Conservation (phyloP, 2,113 vertebrate species). For the Apteryx owenii region DNA sequence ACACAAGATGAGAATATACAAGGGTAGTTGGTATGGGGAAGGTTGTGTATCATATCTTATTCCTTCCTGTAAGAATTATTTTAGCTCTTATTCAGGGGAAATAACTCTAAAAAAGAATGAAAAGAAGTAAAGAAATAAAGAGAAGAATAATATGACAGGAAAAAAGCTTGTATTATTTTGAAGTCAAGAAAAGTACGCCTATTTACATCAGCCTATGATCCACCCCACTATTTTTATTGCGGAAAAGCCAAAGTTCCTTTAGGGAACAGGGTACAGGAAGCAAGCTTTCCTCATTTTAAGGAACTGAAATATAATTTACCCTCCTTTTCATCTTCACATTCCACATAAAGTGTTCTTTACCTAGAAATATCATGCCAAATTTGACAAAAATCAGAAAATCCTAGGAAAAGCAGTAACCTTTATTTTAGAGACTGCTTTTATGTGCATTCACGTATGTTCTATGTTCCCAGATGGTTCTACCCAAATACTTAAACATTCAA, state of each 20-base stretch:
- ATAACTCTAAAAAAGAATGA: background rate
- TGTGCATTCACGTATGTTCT: slow-evolving; percentile 22
- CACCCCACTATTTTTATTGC: background rate
- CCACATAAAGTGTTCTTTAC: background rate
- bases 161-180: background rate
- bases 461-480: background rate
- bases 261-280: background rate
- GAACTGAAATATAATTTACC: background rate
- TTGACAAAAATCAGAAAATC: background rate
- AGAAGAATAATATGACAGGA: background rate
- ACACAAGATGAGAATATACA: background rate
- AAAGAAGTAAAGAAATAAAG: background rate
- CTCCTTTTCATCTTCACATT: background rate
- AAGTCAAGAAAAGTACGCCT: background rate
- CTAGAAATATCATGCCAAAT: slow-evolving; percentile 11
- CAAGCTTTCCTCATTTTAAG: background rate
- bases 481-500: background rate
- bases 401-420: slow-evolving; percentile 46
- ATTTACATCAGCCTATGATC: background rate
- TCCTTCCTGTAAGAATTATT: background rate
- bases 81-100: background rate
- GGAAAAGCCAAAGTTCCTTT: background rate
- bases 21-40: background rate
- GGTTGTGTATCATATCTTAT: background rate
- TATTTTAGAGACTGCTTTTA: slow-evolving; percentile 33